phyloP scores from a whole-genome alignment of 2,113 vertebrate genomes.

The Nothobranchius kuhntae region DNA sequence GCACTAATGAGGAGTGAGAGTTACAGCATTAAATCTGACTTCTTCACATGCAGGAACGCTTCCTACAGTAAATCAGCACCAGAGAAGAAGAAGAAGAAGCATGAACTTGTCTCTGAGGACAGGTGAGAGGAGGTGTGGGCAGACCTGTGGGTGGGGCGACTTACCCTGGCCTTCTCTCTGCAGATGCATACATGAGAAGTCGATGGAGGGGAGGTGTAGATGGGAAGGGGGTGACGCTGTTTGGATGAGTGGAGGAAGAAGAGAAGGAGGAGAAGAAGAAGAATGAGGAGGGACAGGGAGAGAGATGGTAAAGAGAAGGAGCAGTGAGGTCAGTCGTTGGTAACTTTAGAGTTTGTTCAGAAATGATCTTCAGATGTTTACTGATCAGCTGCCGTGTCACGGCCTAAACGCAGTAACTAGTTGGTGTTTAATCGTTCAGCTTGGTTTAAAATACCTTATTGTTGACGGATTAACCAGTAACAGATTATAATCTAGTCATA shows the following conservation, averaged over 20 bases:
- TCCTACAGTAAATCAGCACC: not conserved
- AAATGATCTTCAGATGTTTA: not conserved
- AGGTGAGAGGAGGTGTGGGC: conserved; percentile 8
- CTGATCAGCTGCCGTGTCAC: too few species aligned
- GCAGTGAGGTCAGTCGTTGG: conserved; percentile 54
- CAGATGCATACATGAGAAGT: conserved; percentile 99
- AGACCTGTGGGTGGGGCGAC: conserved; percentile 76
- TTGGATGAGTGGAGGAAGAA: conserved; percentile 54
- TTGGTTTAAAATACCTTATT: too few species aligned
- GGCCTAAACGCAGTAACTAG: too few species aligned
- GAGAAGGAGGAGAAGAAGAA: conserved; percentile 5
- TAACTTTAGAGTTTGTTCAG: not conserved
- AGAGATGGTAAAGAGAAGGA: conserved; percentile 59
- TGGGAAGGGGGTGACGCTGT: conserved; percentile 92
- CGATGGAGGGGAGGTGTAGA: conserved; percentile 91
- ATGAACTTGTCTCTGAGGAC: not conserved
- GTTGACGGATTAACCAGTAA: too few species aligned
- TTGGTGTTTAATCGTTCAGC: too few species aligned
- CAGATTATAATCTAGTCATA: too few species aligned
- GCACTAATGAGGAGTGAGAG: not conserved
- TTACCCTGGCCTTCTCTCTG: conserved; percentile 96
- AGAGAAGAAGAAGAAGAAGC: not conserved
- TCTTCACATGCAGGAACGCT: conserved; percentile 25
- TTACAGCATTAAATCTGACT: conserved; percentile 2
- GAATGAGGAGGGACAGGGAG: conserved; percentile 22